These are phyloP conservation scores for Holothuria glaberrima DNA, from an alignment of 35 echinoderm and acorn worm species.

Conservation along the genomic window DNA sequence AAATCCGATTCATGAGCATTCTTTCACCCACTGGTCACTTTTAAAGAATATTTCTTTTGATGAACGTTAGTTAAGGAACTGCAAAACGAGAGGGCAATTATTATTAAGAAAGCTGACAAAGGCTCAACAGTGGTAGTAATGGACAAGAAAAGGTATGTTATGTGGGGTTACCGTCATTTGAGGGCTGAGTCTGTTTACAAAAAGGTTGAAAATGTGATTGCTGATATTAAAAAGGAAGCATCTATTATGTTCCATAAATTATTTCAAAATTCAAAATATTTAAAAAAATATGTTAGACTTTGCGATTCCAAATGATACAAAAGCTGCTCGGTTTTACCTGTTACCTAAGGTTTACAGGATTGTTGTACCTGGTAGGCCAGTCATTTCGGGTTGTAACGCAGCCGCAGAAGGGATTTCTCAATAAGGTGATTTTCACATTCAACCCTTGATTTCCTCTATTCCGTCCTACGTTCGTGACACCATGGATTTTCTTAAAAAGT, in stretches of 20 bases:
- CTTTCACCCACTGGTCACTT: not conserved
- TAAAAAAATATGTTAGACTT: too few relatives aligned
- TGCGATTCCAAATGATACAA: too few relatives aligned
- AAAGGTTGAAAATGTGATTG: not conserved
- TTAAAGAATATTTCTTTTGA: not conserved
- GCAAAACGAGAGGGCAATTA: not conserved
- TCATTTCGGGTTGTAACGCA: too few relatives aligned
- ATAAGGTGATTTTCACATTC: not conserved
- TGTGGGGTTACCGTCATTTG: not conserved
- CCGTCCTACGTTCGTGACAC: not conserved
- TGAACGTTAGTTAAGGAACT: not conserved
- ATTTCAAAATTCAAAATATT: not conserved
- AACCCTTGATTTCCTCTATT: not conserved
- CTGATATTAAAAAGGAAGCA: not conserved
- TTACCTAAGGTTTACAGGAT: too few relatives aligned
- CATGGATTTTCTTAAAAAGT: constrained; percentile 22
- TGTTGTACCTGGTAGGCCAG: too few relatives aligned
- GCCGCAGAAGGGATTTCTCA: not conserved
- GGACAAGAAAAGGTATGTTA: not conserved
- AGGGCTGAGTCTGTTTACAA: not conserved
- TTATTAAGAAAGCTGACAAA: not conserved
- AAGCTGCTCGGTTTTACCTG: too few relatives aligned
- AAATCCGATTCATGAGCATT: too few relatives aligned
- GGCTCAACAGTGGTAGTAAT: not conserved
- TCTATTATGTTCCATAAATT: not conserved